phyloP scores from a whole-genome alignment of 2,888 invertebrate species.

The Drosophila testacea region DNA sequence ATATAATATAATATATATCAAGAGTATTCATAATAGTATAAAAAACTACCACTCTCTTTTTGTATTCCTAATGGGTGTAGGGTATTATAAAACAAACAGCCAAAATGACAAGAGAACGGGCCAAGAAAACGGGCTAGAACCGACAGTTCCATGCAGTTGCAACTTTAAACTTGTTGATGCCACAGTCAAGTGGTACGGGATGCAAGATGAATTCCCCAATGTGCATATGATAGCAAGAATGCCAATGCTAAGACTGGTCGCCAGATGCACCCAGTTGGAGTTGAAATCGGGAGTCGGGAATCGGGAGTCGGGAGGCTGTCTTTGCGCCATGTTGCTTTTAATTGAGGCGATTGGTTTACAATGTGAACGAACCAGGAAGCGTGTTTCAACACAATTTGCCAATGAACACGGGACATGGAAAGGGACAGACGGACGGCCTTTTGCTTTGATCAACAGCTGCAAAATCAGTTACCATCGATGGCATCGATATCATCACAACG shows the following conservation, averaged over 20 bases:
- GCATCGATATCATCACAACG: slow-evolving; percentile 51
- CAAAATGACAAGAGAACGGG: background rate
- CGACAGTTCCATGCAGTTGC: background rate
- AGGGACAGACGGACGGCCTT: slow-evolving; percentile 25
- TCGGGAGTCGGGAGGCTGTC: slow-evolving; percentile 33
- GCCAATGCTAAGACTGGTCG: slow-evolving; percentile 51
- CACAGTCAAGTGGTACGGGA: slow-evolving; percentile 15
- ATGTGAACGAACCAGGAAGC: slow-evolving; percentile 74
- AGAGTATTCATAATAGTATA: background rate
- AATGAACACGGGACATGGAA: slow-evolving; percentile 23
- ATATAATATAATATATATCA: too few species aligned
- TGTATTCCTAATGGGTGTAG: background rate
- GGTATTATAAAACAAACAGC: slow-evolving; percentile 1
- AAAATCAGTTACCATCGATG: slow-evolving; percentile 74
- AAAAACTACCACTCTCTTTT: background rate
- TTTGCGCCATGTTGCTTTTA: slow-evolving; percentile 69
- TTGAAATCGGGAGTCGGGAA: slow-evolving; percentile 6
- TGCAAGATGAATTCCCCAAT: slow-evolving; percentile 30
- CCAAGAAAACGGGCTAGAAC: background rate
- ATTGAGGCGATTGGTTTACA: slow-evolving; percentile 72
- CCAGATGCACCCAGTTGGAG: slow-evolving; percentile 44
- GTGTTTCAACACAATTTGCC: slow-evolving; percentile 64
- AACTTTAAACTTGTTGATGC: slow-evolving; percentile 20
- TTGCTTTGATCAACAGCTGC: slow-evolving; percentile 74
- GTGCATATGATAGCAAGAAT: slow-evolving; percentile 50